Conservation (phyloP, 2,888 invertebrate genomes). For the Campoplex capitator region DNA sequence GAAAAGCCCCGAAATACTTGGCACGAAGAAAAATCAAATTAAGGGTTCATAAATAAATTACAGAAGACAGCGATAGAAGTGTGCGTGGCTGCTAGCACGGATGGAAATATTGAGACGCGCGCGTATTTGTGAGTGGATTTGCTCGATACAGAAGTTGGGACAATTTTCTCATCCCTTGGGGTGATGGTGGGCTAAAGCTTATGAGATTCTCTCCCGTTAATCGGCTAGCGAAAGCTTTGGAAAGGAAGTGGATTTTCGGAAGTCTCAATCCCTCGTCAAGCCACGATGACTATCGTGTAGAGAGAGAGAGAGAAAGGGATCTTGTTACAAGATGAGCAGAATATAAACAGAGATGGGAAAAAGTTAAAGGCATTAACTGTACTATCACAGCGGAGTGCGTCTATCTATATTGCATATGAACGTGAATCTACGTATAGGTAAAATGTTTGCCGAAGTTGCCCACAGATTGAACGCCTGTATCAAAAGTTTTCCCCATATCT, state of each 20-base stretch:
- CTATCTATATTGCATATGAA: not conserved
- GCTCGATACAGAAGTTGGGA: slow-evolving; percentile 54
- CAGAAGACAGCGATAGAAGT: not conserved
- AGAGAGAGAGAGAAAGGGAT: not conserved
- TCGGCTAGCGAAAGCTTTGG: slow-evolving; percentile 50
- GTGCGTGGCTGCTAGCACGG: not conserved
- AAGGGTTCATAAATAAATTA: slow-evolving; percentile 18
- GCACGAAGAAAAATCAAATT: not conserved
- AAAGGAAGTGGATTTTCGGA: slow-evolving; percentile 59
- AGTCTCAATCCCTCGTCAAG: slow-evolving; percentile 41
- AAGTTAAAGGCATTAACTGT: slow-evolving; percentile 50
- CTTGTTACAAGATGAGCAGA: slow-evolving; percentile 23
- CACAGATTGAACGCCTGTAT: slow-evolving; percentile 24
- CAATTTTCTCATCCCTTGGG: slow-evolving; percentile 30
- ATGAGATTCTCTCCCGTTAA: slow-evolving; percentile 33
- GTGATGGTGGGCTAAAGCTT: slow-evolving; percentile 29
- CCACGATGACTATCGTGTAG: not conserved
- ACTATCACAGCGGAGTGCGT: slow-evolving; percentile 35
- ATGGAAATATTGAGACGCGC: not conserved
- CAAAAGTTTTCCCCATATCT: slow-evolving; percentile 15
- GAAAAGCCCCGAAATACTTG: not conserved
- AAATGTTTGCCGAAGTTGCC: slow-evolving; percentile 53
- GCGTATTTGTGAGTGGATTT: slow-evolving; percentile 20
- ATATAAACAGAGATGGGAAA: slow-evolving; percentile 54
- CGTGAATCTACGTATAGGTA: not conserved